These are phyloP conservation scores for Kuschelorhynchus macadamiae DNA, from an alignment of 2,888 invertebrate genomes.

Conservation along the genomic window DNA sequence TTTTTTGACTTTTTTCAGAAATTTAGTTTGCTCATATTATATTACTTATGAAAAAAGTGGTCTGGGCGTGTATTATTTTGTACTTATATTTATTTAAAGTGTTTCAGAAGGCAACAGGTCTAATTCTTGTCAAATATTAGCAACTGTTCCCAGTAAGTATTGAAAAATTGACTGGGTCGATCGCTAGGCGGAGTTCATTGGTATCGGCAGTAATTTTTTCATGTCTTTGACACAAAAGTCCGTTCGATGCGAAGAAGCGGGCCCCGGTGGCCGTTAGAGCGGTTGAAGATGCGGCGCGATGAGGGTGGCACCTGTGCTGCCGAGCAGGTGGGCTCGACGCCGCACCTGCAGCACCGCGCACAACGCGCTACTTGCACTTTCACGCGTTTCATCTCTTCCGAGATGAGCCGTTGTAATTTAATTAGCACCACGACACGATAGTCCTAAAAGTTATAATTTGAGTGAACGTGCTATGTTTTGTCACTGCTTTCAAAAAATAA, in stretches of 20 bases:
- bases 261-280: conserved; percentile 54
- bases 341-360: conserved; percentile 39
- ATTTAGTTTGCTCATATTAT: no score
- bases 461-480: conserved; percentile 21
- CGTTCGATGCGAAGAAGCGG: conserved; percentile 36
- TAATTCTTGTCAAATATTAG: no score
- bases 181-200: conserved; percentile 24
- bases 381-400: conserved; percentile 45
- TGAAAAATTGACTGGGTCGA: no score
- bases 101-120: no score
- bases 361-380: conserved; percentile 47
- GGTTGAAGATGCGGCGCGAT: conserved; percentile 55
- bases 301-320: conserved; percentile 58
- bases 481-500: conserved; percentile 24
- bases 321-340: conserved; percentile 42
- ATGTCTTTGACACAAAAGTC: conserved; percentile 36
- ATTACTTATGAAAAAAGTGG: no score
- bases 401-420: conserved; percentile 36
- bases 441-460: conserved; percentile 10
- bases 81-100: no score
- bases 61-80: no score
- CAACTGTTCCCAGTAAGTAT: no score
- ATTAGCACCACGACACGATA: conserved; percentile 34
- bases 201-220: conserved; percentile 23
- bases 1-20: no score